Evolutionary conservation across 1,140 invertebrate genomes (phyloP), one percentile per base, ranked within the genome.

Genomic region (Cotesia glomerata): DNA sequence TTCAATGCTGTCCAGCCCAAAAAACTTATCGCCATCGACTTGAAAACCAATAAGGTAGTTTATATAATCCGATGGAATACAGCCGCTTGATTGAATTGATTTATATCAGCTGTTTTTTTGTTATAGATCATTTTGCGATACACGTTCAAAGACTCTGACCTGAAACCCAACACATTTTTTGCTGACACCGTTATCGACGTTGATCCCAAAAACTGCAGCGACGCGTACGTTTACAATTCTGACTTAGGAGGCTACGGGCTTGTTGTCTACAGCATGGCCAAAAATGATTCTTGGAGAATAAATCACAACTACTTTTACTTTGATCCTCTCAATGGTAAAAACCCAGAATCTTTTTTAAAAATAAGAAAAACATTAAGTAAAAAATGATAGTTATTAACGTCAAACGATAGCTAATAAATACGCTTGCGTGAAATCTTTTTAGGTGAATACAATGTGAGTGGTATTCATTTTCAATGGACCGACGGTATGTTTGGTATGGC

Each of bases 301-400:
- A 85, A 91, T 71, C 93, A 95, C 78, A 93, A 94, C 80, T 95
- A 91, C 84, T 95, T 95, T 89, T 89, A 93, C 83, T 93, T 94
- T 66, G 93, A 95, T 81, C 93, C 93, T 0, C 80, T 94, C 8
- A 87, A 91, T 72, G 93, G 88, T 80, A 79, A 85, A 16, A 51
- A 36, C 63, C 45, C n/a, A 35, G 18, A 26, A 18, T 61, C 49
- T 18, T 59, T n/a, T 14, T 61, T 69, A 45, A 35, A 11, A 16
- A 0, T n/a, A n/a, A 68, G 7, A 16, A 58, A 8, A 54, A 14
- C 16, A 9, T 3, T 9, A 49, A 9, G 65, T 3, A 62, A 5
- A 36, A 69, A 51, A 54, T 34, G 66, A 11, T 66, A 34, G 16
- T 69, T 72, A 45, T 45, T 11, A 11, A 45, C 61, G 69, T 70